Evolutionary conservation across 2,797 vertebrate species (phyloP).

Genomic region (Sebastes reedi): DNA sequence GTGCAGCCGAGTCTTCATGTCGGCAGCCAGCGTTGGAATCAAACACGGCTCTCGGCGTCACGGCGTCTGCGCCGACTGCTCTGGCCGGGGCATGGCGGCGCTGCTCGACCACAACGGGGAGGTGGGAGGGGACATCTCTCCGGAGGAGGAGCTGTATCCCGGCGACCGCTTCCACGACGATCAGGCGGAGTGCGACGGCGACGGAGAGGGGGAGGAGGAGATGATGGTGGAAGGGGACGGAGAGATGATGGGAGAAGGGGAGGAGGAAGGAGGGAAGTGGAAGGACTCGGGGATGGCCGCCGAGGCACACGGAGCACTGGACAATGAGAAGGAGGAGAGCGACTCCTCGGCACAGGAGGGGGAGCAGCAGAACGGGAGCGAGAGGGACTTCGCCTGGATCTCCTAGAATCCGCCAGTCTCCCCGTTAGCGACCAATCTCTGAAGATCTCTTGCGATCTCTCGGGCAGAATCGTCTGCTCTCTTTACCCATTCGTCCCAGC

Average conservation of each 20-base stretch:
- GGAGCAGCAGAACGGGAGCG: conserved; percentile 85
- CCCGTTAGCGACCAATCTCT: conserved; percentile 52
- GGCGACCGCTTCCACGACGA: conserved; percentile 83
- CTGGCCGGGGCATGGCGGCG: conserved; percentile 85
- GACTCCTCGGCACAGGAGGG: conserved; percentile 91
- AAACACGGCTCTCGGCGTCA: conserved; percentile 96
- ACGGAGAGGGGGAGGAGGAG: conserved; percentile 90
- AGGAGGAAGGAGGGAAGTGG: conserved; percentile 91
- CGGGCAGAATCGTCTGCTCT: conserved; percentile 67
- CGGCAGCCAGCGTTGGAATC: conserved; percentile 96
- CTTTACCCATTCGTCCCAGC: conserved; percentile 66
- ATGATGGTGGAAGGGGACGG: conserved; percentile 87
- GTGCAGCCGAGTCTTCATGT: conserved; percentile 97
- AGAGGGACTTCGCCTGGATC: conserved; percentile 97
- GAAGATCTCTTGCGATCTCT: conserved; percentile 71
- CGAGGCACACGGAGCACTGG: conserved; percentile 83
- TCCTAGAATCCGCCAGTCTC: conserved; percentile 83
- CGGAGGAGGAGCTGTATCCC: conserved; percentile 89
- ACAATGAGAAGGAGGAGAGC: conserved; percentile 91
- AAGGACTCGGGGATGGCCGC: conserved; percentile 89
- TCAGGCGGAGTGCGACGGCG: conserved; percentile 85
- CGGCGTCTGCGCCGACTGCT: conserved; percentile 93
- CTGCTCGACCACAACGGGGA: conserved; percentile 88
- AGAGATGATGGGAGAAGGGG: conserved; percentile 87
- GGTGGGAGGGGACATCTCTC: conserved; percentile 87